These are phyloP conservation scores for Sebastes alutus DNA, from an alignment of 2,797 vertebrate species.

Conservation along the genomic window DNA sequence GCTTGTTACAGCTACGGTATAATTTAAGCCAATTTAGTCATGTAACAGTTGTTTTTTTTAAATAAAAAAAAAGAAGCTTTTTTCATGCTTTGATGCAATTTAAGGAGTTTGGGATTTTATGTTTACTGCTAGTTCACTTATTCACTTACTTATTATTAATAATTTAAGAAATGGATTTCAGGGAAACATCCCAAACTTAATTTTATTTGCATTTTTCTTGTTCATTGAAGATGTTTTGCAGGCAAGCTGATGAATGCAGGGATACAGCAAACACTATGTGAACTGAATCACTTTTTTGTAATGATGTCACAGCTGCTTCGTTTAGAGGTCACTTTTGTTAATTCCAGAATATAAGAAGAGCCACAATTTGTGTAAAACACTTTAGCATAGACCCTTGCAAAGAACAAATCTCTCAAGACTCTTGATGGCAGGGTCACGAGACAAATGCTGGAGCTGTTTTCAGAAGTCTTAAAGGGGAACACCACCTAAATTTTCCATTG, in stretches of 20 bases:
- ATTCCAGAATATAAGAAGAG: not conserved
- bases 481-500: no score
- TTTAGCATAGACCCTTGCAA: not conserved
- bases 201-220: not conserved
- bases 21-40: conserved; percentile 1
- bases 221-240: not conserved
- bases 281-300: conserved; percentile 19
- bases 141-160: no score
- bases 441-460: not conserved
- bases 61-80: not conserved
- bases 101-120: not conserved
- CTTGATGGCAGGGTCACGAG: no score
- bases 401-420: not conserved
- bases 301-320: not conserved
- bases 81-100: not conserved
- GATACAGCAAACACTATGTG: not conserved
- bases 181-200: not conserved
- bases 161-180: not conserved
- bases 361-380: not conserved
- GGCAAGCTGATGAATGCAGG: not conserved
- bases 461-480: not conserved
- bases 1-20: not conserved
- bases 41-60: no score
- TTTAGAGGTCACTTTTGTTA: conserved; percentile 6
- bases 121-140: not conserved